phyloP scores from a whole-genome alignment of 2,888 invertebrate genomes.

The Bimastos eiseni region DNA sequence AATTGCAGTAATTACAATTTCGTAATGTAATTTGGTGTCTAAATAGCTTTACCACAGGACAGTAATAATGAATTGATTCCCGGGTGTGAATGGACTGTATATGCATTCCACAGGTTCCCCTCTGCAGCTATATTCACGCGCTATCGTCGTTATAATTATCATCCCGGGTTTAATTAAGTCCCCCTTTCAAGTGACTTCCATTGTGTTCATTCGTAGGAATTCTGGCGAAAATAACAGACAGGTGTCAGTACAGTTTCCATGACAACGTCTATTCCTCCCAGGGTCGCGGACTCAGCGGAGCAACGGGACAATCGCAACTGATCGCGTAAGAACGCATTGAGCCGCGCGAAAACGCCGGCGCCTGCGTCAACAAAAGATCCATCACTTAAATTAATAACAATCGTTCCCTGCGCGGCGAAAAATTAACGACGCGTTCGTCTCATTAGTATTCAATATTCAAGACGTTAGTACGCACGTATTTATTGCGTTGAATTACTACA shows the following conservation, averaged over 20 bases:
- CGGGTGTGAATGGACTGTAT: background rate
- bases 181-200: background rate
- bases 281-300: background rate
- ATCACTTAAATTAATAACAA: background rate
- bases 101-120: background rate
- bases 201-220: background rate
- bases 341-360: background rate
- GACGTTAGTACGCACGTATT: background rate
- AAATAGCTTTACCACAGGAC: background rate
- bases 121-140: background rate
- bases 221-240: background rate
- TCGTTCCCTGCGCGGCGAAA: background rate
- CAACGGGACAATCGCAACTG: background rate
- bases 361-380: background rate
- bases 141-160: background rate
- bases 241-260: background rate
- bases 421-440: conserved; percentile 2
- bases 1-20: too few relatives aligned
- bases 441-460: background rate
- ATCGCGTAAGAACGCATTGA: background rate
- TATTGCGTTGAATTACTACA: background rate
- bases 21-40: too few relatives aligned
- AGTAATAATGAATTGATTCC: background rate
- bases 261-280: background rate
- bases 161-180: background rate